Conservation (phyloP, 2,888 invertebrate species). For the Tricholauxania praeusta region DNA sequence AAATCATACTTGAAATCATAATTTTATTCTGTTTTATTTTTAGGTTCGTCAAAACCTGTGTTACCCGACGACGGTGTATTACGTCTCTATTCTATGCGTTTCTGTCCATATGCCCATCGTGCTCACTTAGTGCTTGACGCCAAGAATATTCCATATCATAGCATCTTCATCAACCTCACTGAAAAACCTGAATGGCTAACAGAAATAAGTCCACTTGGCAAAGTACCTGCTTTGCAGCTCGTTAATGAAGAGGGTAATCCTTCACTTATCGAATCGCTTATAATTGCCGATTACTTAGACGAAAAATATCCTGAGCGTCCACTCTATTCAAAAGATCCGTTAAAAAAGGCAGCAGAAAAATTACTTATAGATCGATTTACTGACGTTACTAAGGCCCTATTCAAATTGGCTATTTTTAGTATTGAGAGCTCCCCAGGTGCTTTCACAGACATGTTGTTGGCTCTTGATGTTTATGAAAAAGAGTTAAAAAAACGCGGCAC, state of each 20-base stretch:
- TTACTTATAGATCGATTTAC: slow-evolving; percentile 61
- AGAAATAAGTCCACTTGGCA: slow-evolving; percentile 74
- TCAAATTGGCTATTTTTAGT: slow-evolving; percentile 61
- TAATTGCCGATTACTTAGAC: slow-evolving; percentile 83
- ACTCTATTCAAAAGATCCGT: slow-evolving; percentile 72
- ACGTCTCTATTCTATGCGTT: slow-evolving; percentile 84
- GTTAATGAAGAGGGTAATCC: slow-evolving; percentile 68
- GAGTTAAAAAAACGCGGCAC: slow-evolving; percentile 74
- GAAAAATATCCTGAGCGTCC: slow-evolving; percentile 78
- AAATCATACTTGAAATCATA: neutral
- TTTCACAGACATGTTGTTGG: slow-evolving; percentile 70
- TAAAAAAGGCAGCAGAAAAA: slow-evolving; percentile 62
- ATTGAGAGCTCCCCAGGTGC: slow-evolving; percentile 52
- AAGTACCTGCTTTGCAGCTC: slow-evolving; percentile 82
- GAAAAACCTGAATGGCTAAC: slow-evolving; percentile 85
- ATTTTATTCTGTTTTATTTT: slow-evolving; percentile 11
- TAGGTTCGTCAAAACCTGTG: slow-evolving; percentile 76
- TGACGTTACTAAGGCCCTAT: slow-evolving; percentile 53
- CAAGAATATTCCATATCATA: slow-evolving; percentile 81
- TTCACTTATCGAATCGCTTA: slow-evolving; percentile 80
- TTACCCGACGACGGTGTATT: slow-evolving; percentile 73
- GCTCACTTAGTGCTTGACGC: slow-evolving; percentile 80
- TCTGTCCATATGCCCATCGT: slow-evolving; percentile 85
- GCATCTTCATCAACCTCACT: slow-evolving; percentile 79
- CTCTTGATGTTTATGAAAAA: slow-evolving; percentile 74